Evolutionary conservation across 64 coral and sea anemone species (phyloP).

Genomic region (Anthopleura sola): DNA sequence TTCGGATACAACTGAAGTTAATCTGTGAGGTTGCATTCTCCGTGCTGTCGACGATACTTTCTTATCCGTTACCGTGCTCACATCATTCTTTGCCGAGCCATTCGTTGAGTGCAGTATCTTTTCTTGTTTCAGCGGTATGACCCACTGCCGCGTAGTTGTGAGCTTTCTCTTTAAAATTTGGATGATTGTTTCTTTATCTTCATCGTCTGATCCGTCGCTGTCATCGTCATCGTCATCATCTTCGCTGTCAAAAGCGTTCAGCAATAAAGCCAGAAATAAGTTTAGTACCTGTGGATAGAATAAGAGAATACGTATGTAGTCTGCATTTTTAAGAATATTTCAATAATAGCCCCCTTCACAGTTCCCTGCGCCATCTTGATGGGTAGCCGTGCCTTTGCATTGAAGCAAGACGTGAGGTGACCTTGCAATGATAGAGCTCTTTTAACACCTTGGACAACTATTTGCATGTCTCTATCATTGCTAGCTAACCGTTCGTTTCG

Average conservation of each 20-base stretch:
- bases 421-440: too few species aligned
- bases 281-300: constrained; percentile 41
- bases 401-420: too few species aligned
- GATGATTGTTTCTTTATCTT: not conserved
- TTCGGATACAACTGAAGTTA: not conserved
- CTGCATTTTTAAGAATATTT: too few species aligned
- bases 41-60: not conserved
- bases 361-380: too few species aligned
- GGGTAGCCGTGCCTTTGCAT: too few species aligned
- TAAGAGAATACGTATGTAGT: not conserved
- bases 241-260: constrained; percentile 59
- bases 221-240: constrained; percentile 32
- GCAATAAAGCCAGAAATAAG: constrained; percentile 45
- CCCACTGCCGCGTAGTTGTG: not conserved
- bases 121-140: not conserved
- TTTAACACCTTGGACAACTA: too few species aligned
- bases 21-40: not conserved
- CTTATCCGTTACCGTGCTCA: not conserved
- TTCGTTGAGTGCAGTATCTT: not conserved
- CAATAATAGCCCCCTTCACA: too few species aligned
- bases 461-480: too few species aligned
- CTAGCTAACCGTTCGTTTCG: too few species aligned
- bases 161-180: constrained; percentile 18
- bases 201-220: not conserved
- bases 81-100: constrained; percentile 6